Evolutionary conservation across 1,140 invertebrate species (phyloP).

Genomic region (Neotoxoptera formosana): DNA sequence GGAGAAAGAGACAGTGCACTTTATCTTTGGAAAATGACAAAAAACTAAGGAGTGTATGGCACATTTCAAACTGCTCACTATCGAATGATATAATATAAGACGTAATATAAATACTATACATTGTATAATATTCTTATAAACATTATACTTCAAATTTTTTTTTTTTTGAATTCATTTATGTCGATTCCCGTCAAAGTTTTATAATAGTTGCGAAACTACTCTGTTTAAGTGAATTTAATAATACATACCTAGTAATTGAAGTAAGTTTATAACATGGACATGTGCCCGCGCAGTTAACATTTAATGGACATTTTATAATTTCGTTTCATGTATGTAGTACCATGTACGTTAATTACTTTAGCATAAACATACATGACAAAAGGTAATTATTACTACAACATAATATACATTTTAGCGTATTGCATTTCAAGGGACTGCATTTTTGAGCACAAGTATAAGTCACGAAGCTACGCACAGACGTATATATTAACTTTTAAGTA

Average conservation of each 20-base stretch:
- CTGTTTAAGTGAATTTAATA: neutral
- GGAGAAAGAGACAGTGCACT: neutral
- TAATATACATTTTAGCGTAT: neutral
- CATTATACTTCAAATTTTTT: neutral
- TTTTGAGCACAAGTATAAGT: slow-evolving; percentile 2
- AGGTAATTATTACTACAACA: slow-evolving; percentile 38
- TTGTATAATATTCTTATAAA: neutral
- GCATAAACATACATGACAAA: slow-evolving; percentile 39
- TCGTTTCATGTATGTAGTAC: neutral
- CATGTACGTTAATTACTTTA: neutral
- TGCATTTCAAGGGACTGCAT: neutral
- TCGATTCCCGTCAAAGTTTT: neutral
- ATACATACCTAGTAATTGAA: slow-evolving; percentile 1
- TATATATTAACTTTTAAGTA: neutral
- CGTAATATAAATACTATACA: too few species aligned
- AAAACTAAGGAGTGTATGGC: neutral
- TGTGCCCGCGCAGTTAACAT: neutral
- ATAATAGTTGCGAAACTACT: neutral
- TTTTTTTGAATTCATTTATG: neutral
- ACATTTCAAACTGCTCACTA: neutral
- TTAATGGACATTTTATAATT: slow-evolving; percentile 1
- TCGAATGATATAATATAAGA: neutral
- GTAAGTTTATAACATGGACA: neutral
- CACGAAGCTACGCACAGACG: neutral
- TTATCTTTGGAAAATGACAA: neutral